Evolutionary conservation across 2,888 invertebrate genomes (phyloP), one percentile per base, ranked within the genome.

Genomic region (Pedicia rivosa): DNA sequence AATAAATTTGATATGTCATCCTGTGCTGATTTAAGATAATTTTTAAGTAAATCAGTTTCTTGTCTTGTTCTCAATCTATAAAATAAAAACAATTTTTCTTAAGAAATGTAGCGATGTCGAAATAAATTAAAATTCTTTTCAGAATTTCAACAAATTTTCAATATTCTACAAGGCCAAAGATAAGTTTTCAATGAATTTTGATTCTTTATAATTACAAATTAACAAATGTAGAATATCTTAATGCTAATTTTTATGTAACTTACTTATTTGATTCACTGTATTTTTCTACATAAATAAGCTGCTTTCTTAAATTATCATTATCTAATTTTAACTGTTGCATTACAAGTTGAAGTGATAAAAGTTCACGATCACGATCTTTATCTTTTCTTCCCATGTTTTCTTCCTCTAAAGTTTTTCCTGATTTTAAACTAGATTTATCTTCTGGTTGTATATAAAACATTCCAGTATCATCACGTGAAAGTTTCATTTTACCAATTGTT

Each of bases 401-500:
- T 9, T 28, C 25, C 8, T 22, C 14, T 19, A 17, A 47, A 47
- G 28, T 42, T 45, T 31, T 28, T 47, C 9, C n/a, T 24, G 24
- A 12, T 15, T 38, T 17, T 42, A 40, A 8, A 53, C 37, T 32
- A 25, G 25, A 32, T 29, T 24, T 29, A 17, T 31, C n/a, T n/a
- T 24, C 17, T 2, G 81, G 79, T 31, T 79, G 74, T 30, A 86
- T 68, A 46, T 74, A 68, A 44, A 90, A 72, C 4, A 81, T 67
- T 1, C 88, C 88, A 41, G 70, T 69, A n/a, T 65, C 62, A 49
- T 77, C 78, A 20, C 88, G 67, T n/a, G 67, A 67, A 47, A 90
- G 63, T 14, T 68, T 69, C 37, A 86, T 67, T 35, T 74, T 71
- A 1, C 75, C 72, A 24, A 90, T 71, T 46, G 70, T 71, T 36